Base-by-base conservation (phyloP, 2,797 vertebrate genomes). In the Mormyrus proboscirostris region DNA sequence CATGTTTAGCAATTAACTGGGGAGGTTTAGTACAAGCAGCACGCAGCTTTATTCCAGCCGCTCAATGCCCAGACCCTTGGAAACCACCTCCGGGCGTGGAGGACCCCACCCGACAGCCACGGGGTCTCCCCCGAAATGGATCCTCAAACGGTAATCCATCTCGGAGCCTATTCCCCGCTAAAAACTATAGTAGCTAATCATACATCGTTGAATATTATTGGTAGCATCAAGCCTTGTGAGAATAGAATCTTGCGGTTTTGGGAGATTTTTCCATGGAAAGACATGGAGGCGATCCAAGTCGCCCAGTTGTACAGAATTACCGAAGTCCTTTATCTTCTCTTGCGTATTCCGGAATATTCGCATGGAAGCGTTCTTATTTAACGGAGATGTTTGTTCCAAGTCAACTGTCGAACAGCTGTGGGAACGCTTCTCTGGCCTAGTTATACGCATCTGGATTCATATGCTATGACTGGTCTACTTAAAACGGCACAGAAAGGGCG, bases 391-490 rank as follows among this genome's bases (percentile, higher is more conserved):
- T 57, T 38, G 51, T 38, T 87, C 53, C 53, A 57, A 38, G 85
- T 16, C 14, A 38, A 38, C 50, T 59, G 29, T 51, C 8, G 53
- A 87, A 3, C 51, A 49, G 22, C 57, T 33, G 73, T 83, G 90
- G 33, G 69, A 53, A 16, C 53, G 59, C 62, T 73, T 22, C 41
- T 73, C 65, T 82, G 76, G 50, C 53, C 88, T 38, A 90, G 51
- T 57, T 85, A 83, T 3, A 79, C 79, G 79, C 16, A 51, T 65
- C n/a, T 79, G 59, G 88, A 88, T 62, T 89, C 47, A 87, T 89
- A n/a, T 33, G 86, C 57, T 88, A 88, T 83, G 89, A 90, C 88
- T 44, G 49, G 90, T 90, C 14, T 79, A 88, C 90, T n/a, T 47
- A 82, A 91, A 91, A 69, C 90, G 76, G 89, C 85, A 50, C 50